These are phyloP conservation scores for Pycnomerus fuliginosus DNA, from an alignment of 2,888 invertebrate species.

Conservation along the genomic window DNA sequence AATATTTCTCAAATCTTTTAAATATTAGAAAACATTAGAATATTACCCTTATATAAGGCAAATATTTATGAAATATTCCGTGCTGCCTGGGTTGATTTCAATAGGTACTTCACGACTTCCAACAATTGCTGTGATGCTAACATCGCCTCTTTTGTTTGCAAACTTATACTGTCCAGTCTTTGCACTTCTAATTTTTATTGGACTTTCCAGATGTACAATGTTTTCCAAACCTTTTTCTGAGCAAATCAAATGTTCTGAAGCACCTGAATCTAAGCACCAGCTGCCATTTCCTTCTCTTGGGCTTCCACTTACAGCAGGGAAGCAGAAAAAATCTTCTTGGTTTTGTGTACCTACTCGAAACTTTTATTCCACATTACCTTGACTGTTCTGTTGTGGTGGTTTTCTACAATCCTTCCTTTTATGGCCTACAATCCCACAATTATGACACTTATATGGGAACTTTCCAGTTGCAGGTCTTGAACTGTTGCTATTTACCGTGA, in stretches of 20 bases:
- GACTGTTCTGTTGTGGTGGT: not conserved
- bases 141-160: conserved; percentile 19
- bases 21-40: too few relatives aligned
- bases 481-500: conserved; percentile 28
- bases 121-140: conserved; percentile 14
- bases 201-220: conserved; percentile 13
- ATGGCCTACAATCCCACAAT: conserved; percentile 4
- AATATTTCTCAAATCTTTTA: too few relatives aligned
- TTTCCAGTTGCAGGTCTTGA: conserved; percentile 7
- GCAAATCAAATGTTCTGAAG: conserved; percentile 30
- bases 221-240: conserved; percentile 13
- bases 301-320: not conserved
- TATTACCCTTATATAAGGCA: too few relatives aligned
- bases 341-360: not conserved
- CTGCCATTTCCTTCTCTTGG: not conserved
- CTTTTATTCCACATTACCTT: not conserved
- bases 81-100: too few relatives aligned
- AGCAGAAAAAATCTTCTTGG: not conserved
- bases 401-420: conserved; percentile 6
- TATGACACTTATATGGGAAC: conserved; percentile 1
- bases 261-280: conserved; percentile 32
- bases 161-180: conserved; percentile 22
- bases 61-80: too few relatives aligned
- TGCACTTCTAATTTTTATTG: conserved; percentile 27
- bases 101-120: conserved; percentile 16